Base-by-base conservation (phyloP, 2,113 vertebrate species). In the Hyperoodon ampullatus region DNA sequence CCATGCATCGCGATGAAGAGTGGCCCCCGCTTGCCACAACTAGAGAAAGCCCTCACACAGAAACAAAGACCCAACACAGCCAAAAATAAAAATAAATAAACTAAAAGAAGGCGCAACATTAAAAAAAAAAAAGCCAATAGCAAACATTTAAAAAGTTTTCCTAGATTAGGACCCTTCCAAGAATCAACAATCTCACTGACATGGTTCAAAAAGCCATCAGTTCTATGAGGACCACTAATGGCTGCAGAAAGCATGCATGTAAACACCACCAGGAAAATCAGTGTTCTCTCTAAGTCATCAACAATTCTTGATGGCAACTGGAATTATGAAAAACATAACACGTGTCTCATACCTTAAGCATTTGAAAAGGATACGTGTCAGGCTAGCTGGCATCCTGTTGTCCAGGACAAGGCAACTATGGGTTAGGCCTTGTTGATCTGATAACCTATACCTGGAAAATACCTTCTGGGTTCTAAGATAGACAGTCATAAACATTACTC, bases 311-410 rank as follows among this genome's bases (percentile, higher is more conserved):
- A 97, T 26, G 53, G 96, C 93, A 87, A 95, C 15, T 53, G 47
- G 93, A 98, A 97, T 96, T 97, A 94, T 98, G 94, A 98, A 98
- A 97, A 98, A 97, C 47, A 30, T 16, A 93, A 74, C 81, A 39
- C 60, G 92, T 90, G 42, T 60, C 44, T 93, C 44, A 33, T 70
- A 70, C 74, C 63, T 75, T 94, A 75, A 90, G 33, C 26, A 39
- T 75, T 72, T 89, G 35, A 61, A 83, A 94, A 91, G n/a, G 35
- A 88, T 58, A 42, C 61, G 3, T 50, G 68, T 70, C 58, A 70
- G 70, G n/a, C 30, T 18, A 91, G 13, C 5, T 47, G 14, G 23
- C 47, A 4, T 82, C 28, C 6, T 47, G 28, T 8, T 86, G 10
- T 68, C 44, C 33, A 83, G 30, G 35, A 50, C 28, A 92, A 93